These are phyloP conservation scores for Bovichtus diacanthus DNA, from an alignment of 2,797 vertebrate species.

Conservation along the genomic window DNA sequence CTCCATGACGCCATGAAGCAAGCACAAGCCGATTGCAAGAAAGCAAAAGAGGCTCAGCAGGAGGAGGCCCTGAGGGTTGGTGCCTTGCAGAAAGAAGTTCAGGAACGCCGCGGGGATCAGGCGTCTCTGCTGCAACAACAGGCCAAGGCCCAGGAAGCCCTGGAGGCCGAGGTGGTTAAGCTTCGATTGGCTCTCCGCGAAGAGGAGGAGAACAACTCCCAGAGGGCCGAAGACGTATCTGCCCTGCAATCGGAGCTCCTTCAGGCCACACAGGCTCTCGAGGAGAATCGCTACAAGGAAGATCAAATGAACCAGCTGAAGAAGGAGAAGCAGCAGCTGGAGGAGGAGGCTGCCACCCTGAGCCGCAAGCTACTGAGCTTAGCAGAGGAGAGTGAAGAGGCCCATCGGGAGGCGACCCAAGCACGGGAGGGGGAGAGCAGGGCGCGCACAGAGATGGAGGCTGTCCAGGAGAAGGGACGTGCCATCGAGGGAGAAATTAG, in stretches of 20 bases:
- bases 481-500: constrained; percentile 91
- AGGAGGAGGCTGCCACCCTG: constrained; percentile 84
- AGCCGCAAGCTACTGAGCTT: constrained; percentile 79
- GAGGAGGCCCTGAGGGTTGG: constrained; percentile 78
- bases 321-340: constrained; percentile 85
- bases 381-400: constrained; percentile 83
- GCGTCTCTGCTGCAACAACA: constrained; percentile 82
- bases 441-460: constrained; percentile 84
- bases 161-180: constrained; percentile 81
- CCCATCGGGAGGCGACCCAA: constrained; percentile 78
- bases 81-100: constrained; percentile 84
- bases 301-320: constrained; percentile 84
- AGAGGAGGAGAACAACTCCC: constrained; percentile 86
- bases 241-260: constrained; percentile 88
- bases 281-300: constrained; percentile 84
- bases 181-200: constrained; percentile 80
- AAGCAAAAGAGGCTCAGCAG: constrained; percentile 71
- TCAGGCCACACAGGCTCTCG: constrained; percentile 82
- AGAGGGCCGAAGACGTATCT: constrained; percentile 82
- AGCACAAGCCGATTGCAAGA: constrained; percentile 83
- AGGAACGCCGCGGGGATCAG: constrained; percentile 68
- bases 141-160: constrained; percentile 73
- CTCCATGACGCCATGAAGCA: constrained; percentile 82
- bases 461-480: constrained; percentile 84
- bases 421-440: constrained; percentile 84